phyloP scores from a whole-genome alignment of 1,140 invertebrate species.

The Microplitis demolitor region DNA sequence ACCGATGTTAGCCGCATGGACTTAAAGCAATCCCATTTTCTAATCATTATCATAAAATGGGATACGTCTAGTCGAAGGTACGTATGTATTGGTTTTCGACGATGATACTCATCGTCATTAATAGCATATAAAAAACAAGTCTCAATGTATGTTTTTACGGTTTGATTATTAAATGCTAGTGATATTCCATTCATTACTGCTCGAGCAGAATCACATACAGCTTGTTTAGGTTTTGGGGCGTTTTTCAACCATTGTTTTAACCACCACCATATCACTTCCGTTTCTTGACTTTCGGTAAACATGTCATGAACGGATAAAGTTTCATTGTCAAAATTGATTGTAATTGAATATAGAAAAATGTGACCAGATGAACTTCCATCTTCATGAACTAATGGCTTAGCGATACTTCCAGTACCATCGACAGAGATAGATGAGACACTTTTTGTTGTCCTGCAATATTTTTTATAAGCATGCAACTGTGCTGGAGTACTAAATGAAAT shows the following conservation, averaged over 20 bases:
- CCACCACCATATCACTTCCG: conserved; percentile 10
- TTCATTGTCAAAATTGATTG: conserved; percentile 24
- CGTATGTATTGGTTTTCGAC: not conserved
- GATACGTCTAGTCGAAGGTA: conserved; percentile 1
- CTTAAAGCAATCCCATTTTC: not conserved
- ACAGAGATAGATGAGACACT: not conserved
- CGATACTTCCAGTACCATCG: conserved; percentile 22
- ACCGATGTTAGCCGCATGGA: not conserved
- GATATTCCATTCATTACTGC: conserved; percentile 22
- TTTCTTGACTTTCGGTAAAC: conserved; percentile 20
- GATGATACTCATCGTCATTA: not conserved
- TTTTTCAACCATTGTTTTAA: not conserved
- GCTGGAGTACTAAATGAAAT: conserved; percentile 3
- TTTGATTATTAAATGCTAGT: conserved; percentile 11
- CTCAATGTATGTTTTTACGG: conserved; percentile 5
- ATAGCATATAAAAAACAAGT: not conserved
- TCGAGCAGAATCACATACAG: conserved; percentile 15
- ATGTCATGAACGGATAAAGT: conserved; percentile 34
- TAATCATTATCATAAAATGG: not conserved
- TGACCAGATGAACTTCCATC: conserved; percentile 6
- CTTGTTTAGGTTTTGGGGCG: conserved; percentile 12
- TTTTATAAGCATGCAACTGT: conserved; percentile 16
- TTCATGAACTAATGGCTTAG: not conserved
- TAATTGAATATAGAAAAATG: conserved; percentile 28
- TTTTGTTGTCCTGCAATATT: conserved; percentile 1